Percentiles rank a stretch among this genome's conserved stretches.
Conservation (phyloP, 2,797 vertebrate species). For the Uromys caudimaculatus region DNA sequence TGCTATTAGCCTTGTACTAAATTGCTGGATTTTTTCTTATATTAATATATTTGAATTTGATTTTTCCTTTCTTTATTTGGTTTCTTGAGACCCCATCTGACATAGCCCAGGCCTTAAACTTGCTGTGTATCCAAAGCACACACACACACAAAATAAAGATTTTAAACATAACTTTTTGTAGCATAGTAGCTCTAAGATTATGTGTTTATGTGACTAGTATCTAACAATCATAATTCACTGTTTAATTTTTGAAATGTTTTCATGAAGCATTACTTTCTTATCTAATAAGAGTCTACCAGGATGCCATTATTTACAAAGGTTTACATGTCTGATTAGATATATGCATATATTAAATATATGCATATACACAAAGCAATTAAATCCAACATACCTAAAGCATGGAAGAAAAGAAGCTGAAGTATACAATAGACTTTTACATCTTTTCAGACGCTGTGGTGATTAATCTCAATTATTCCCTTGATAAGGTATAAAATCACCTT, state of each 20-base stretch:
- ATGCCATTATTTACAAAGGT: background rate
- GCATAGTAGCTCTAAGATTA: background rate
- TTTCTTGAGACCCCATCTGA: background rate
- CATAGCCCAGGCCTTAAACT: background rate
- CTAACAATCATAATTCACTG: background rate
- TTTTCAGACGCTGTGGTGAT: background rate
- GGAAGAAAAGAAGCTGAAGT: background rate
- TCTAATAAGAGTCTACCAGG: background rate
- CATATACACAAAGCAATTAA: background rate
- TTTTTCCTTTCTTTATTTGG: background rate
- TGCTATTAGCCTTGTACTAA: background rate
- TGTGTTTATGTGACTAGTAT: background rate
- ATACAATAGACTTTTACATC: background rate
- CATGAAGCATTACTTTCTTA: constrained; percentile 15
- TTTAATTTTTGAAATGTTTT: constrained; percentile 21
- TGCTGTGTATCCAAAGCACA: background rate
- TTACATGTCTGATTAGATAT: background rate
- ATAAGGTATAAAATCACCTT: background rate
- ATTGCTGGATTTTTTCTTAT: background rate
- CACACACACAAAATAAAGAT: background rate
- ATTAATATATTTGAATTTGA: constrained; percentile 2
- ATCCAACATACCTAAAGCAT: background rate
- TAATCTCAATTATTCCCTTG: background rate
- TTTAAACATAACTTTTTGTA: background rate
- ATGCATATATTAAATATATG: background rate